Conservation (phyloP, 2,797 vertebrate species). For the Ammospiza maritima region DNA sequence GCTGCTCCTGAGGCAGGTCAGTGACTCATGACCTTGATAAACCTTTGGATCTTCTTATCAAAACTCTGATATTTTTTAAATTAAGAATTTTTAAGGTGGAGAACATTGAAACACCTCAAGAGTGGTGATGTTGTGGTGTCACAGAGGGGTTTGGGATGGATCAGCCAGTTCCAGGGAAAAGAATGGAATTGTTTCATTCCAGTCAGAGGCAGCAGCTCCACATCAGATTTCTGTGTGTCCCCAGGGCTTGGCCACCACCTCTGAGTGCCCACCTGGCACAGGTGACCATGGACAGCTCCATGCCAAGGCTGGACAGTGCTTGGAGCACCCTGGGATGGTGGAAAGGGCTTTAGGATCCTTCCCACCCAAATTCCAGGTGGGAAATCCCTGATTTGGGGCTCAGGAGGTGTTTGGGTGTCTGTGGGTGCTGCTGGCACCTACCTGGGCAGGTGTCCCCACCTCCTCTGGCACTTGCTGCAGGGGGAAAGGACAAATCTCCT, state of each 20-base stretch:
- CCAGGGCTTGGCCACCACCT: not conserved
- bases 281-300: not conserved
- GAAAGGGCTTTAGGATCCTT: not conserved
- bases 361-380: not conserved
- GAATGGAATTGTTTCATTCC: not conserved
- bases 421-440: not conserved
- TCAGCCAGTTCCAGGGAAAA: not conserved
- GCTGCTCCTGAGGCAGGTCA: not conserved
- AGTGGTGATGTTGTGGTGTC: fast-evolving
- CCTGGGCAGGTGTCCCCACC: not conserved
- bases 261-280: not conserved
- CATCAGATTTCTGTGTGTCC: not conserved
- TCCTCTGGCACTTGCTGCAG: not conserved
- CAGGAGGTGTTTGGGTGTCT: not conserved
- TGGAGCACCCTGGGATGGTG: not conserved
- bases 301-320: not conserved
- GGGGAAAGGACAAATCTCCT: not conserved
- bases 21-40: not conserved
- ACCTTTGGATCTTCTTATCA: not conserved
- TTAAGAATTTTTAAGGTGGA: not conserved
- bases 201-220: fast-evolving
- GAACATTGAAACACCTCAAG: fast-evolving
- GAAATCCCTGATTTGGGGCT: not conserved
- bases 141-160: not conserved
- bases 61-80: fast-evolving